These are phyloP conservation scores for Cossypha polioptera DNA, from an alignment of 2,797 vertebrate species.

Conservation along the genomic window DNA sequence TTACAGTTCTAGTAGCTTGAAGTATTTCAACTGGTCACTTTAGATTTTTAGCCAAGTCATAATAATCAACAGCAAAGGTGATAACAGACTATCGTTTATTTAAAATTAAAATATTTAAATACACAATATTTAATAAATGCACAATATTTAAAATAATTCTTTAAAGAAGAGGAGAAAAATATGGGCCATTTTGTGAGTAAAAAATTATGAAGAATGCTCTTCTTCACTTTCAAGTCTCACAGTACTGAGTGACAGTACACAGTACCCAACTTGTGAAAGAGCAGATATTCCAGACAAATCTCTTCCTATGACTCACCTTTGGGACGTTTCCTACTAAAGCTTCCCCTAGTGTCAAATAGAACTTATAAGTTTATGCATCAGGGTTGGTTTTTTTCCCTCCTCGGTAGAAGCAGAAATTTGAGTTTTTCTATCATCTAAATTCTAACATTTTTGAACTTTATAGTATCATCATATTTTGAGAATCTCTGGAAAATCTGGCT, in stretches of 20 bases:
- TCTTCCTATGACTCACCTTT: background rate
- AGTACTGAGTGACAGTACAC: background rate
- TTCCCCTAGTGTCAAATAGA: background rate
- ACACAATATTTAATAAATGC: no score
- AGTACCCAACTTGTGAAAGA: background rate
- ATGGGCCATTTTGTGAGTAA: background rate
- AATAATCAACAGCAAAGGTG: background rate
- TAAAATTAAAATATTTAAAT: background rate
- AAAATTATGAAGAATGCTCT: background rate
- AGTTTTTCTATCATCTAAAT: background rate
- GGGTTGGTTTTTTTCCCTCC: background rate
- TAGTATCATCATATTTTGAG: background rate
- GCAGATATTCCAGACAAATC: background rate
- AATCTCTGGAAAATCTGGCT: background rate
- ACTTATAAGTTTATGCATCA: background rate
- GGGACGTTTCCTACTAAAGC: background rate
- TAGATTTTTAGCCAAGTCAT: background rate
- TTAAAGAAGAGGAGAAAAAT: background rate
- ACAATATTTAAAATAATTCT: background rate
- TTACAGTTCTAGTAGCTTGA: background rate
- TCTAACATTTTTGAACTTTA: background rate
- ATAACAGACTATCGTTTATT: background rate
- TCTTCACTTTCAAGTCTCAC: background rate
- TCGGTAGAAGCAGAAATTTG: background rate
- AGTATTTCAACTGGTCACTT: background rate